Percentiles rank a stretch among this genome's conserved stretches.
Conservation (phyloP, 2,113 vertebrate genomes). For the Tupaia chinensis region DNA sequence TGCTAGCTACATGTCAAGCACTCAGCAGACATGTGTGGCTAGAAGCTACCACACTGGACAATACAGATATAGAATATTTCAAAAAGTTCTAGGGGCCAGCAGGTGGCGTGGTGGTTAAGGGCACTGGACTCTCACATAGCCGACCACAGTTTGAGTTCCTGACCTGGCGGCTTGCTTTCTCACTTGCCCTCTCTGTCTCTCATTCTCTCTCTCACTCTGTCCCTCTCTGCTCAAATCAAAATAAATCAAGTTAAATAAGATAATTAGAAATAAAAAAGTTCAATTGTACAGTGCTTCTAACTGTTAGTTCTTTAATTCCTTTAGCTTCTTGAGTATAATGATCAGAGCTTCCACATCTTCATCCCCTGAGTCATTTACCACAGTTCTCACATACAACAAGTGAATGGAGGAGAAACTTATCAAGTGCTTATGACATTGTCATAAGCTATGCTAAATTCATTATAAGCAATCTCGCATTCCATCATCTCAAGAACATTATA, state of each 20-base stretch:
- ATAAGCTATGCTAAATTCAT: constrained; percentile 22
- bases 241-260: too few species aligned
- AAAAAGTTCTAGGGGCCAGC: not conserved
- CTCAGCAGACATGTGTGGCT: not conserved
- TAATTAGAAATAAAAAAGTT: too few species aligned
- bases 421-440: not conserved
- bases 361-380: not conserved
- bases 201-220: too few species aligned
- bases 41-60: not conserved
- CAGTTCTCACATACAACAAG: not conserved
- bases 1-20: not conserved
- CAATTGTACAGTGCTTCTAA: not conserved
- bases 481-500: constrained; percentile 7
- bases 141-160: too few species aligned
- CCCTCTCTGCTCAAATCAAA: too few species aligned
- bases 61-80: constrained; percentile 1
- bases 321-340: constrained; percentile 14
- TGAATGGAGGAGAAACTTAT: not conserved
- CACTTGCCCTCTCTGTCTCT: too few species aligned
- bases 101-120: too few species aligned
- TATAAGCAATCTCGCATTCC: not conserved
- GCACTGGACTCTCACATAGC: too few species aligned
- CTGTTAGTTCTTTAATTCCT: not conserved
- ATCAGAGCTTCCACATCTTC: not conserved
- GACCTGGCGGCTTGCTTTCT: too few species aligned